Conservation (phyloP, 2,888 invertebrate genomes). For the Venustoraphidia nigricollis region DNA sequence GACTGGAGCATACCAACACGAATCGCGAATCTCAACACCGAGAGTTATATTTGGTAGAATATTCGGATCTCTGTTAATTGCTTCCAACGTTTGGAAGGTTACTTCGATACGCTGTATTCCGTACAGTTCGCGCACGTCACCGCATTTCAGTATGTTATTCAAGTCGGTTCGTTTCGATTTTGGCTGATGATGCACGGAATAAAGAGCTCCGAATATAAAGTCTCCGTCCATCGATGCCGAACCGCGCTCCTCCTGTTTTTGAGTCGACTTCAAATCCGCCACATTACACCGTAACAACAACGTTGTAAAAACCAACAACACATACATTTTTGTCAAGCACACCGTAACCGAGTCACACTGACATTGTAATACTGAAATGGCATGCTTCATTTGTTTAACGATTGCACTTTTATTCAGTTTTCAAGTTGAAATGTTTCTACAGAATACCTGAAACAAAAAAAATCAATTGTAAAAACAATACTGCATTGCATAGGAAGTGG, state of each 20-base stretch:
- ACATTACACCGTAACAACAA: too few relatives aligned
- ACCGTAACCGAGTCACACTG: too few relatives aligned
- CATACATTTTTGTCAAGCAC: too few relatives aligned
- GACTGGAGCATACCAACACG: constrained; percentile 69
- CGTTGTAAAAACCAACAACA: too few relatives aligned
- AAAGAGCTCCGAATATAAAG: constrained; percentile 38
- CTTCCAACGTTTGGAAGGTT: constrained; percentile 42
- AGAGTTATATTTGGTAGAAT: constrained; percentile 37
- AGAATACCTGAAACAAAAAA: too few relatives aligned
- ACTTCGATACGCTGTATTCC: constrained; percentile 59
- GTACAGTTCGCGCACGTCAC: constrained; percentile 52
- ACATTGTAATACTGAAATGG: too few relatives aligned
- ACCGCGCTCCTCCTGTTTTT: constrained; percentile 21
- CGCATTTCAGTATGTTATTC: constrained; percentile 32
- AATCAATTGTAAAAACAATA: too few relatives aligned
- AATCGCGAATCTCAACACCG: constrained; percentile 61
- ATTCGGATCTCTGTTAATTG: constrained; percentile 40
- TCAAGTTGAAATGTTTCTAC: too few relatives aligned
- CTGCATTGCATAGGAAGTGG: too few relatives aligned
- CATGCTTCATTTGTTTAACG: too few relatives aligned
- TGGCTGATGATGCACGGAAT: constrained; percentile 35
- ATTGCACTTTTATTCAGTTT: too few relatives aligned
- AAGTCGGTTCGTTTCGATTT: constrained; percentile 18
- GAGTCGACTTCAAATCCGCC: too few relatives aligned
- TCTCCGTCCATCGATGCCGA: constrained; percentile 37